Base-by-base conservation (phyloP, 2,888 invertebrate genomes). In the Coelinius sp. region DNA sequence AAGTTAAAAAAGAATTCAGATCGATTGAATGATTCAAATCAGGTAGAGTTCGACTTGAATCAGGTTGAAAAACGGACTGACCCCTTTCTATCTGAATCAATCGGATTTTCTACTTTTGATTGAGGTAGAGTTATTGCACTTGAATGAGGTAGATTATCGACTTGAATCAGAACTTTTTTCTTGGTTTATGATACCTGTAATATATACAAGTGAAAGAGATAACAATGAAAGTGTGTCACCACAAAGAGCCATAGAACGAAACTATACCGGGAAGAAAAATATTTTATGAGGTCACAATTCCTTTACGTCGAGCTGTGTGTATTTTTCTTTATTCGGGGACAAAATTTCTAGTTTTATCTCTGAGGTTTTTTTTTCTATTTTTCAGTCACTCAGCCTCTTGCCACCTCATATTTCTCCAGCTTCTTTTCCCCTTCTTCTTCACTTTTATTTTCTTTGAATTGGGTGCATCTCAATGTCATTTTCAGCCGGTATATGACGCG, bases 251-350 rank as follows among this genome's bases (percentile, higher is more conserved):
- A 25, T 53, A 17, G 27, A 24, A 64, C 20, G 56, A 41, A 64
- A 27, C 52, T 63, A 56, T 63, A 62, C 35, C 20, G 24, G 12
- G 10, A 59, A 65, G 41, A 20, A 59, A 71, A 71, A 71, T 71
- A 71, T 71, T 71, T 71, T 71, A 71, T 71, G 70, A 66, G 70
- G 66, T 71, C 70, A 59, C 59, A 46, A 59, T 66, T 71, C 25
- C 59, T 44, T 44, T 24, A 24, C 31, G 64, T 53, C 38, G 14
- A 20, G 53, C 49, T 25, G 27, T 25, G 27, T 5, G 6, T 24
- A 17, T 49, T 20, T 49, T 49, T 7, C 24, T 46, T 65, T n/a
- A 24, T 27, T 17, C 46, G 62, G 25, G 14, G 17, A 25, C 53
- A 38, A n/a, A 49, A 49, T 70, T 52, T 59, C 44, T 41, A 56